These are phyloP conservation scores for Neotoma lepida DNA, from an alignment of 2,113 vertebrate genomes.

Conservation along the genomic window DNA sequence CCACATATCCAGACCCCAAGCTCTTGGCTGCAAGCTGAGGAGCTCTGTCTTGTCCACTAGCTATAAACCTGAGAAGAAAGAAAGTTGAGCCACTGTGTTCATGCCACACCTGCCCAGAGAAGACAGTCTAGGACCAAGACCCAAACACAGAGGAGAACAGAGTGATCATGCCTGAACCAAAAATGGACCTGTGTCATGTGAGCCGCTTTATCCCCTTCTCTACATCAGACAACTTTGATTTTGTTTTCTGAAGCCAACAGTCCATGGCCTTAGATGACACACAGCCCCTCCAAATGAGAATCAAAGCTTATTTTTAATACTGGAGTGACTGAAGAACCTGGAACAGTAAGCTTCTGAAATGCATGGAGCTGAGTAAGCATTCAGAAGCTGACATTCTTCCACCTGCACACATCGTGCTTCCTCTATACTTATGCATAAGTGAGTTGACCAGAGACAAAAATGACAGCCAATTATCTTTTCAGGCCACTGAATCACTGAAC, in stretches of 20 bases:
- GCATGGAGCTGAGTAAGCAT: not conserved
- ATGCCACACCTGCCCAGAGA: not conserved
- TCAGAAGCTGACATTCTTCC: not conserved
- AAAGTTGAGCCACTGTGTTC: not conserved
- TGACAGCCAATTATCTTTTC: not conserved
- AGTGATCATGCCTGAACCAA: not conserved
- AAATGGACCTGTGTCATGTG: not conserved
- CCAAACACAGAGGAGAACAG: not conserved
- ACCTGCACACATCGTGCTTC: not conserved
- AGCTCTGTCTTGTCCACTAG: not conserved
- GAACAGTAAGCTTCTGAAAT: not conserved
- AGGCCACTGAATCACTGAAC: not conserved
- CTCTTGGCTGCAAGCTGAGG: not conserved
- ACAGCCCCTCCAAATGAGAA: not conserved
- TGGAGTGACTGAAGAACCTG: constrained; percentile 4
- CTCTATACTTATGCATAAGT: not conserved
- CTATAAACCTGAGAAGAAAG: not conserved
- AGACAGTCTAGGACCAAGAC: not conserved
- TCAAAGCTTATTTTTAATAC: constrained; percentile 5
- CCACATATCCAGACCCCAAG: not conserved
- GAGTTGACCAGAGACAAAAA: constrained; percentile 6
- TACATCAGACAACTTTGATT: not conserved
- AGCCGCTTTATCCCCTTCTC: not conserved
- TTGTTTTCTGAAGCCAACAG: not conserved
- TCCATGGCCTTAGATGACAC: not conserved